Base-by-base conservation (phyloP, 64 coral and sea anemone species). In the Anthopleura sola region DNA sequence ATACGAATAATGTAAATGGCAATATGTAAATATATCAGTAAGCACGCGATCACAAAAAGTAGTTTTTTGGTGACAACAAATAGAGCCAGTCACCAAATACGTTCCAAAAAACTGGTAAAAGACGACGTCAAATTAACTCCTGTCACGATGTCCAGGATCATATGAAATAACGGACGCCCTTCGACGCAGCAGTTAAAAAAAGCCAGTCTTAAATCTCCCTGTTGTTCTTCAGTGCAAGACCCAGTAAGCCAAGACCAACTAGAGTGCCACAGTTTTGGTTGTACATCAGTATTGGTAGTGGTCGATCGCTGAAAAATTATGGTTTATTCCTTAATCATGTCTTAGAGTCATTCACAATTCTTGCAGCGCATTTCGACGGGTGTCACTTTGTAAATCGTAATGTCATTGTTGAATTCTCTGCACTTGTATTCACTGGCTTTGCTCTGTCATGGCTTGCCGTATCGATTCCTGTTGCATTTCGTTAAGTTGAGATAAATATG, bases 381-480 rank as follows among this genome's bases (percentile, higher is more conserved):
- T 48, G 17, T 48, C 76, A 39, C 31, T 36, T 48, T 79, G 17
- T 36, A 26, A 79, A 39, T 34, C 19, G 7, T 34, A 31, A 9
- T 10, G 18, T 39, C 76, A 39, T 37, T 79, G 34, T 79, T 37
- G 44, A 79, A 48, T 48, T 77, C 2, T 23, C 75, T 56, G 20
- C 20, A 21, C 17, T 56, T 56, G 16, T 21, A 56, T 77, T 37
- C 76, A 37, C 10, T 79, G 34, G 76, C 44, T 15, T 31, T 79
- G 36, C 58, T 62, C 48, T 6, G 48, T 83, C 47, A 83, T 83
- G 6, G 80, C 80, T 49, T 83, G 40, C 47, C 80, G 40, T 83
- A 83, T 49, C 15, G 80, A 49, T 0, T 83, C 80, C 40, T 83
- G 80, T 38, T 83, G 46, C 80, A 83, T 83, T 46, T 83, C 80